Base-by-base conservation (phyloP, 2,113 vertebrate genomes). In the Ictalurus furcatus region DNA sequence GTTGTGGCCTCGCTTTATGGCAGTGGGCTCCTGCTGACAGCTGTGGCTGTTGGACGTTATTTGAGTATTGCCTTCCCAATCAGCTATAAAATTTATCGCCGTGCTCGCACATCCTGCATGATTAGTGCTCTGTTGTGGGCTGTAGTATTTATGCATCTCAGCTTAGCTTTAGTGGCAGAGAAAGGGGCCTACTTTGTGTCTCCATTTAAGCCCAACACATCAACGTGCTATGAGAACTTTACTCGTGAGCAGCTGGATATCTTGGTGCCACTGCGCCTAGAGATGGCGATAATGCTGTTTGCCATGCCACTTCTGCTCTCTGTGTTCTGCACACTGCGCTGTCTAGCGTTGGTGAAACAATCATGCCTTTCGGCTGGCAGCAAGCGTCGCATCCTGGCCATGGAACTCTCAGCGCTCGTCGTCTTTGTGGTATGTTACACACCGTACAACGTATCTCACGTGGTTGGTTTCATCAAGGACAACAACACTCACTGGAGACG, bases 31-130 rank as follows among this genome's bases (percentile, higher is more conserved):
- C 94, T 97, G 93, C 94, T 97, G 89, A 95, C 95, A 0, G 95
- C 93, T 0, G 95, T 97, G 83, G 95, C 95, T 0, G 94, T 92
- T 2, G 96, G 96, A 1, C 95, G 96, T 12, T 97, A 96, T 90
- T 93, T 97, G 89, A 96, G 96, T 89, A 95, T 96, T 17, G 96
- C 96, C 0, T 96, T 94, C 87, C 96, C 96, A 0, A 96, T 97
- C 13, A 81, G 92, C 89, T 96, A 97, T 91, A 96, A 96, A 92
- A 88, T 93, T 0, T 96, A 96, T 93, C 95, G 96, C n/a, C 91
- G 91, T 0, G 94, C 94, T 1, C 92, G 90, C 0, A 92, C 95
- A 65, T 96, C 96, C 3, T 96, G 94, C 92, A 71, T 93, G 69
- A 86, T 97, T 65, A 94, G 96, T n/a, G 61, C 54, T 0, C 85